phyloP scores from a whole-genome alignment of 2,797 vertebrate species.

The Gymnodraco acuticeps region DNA sequence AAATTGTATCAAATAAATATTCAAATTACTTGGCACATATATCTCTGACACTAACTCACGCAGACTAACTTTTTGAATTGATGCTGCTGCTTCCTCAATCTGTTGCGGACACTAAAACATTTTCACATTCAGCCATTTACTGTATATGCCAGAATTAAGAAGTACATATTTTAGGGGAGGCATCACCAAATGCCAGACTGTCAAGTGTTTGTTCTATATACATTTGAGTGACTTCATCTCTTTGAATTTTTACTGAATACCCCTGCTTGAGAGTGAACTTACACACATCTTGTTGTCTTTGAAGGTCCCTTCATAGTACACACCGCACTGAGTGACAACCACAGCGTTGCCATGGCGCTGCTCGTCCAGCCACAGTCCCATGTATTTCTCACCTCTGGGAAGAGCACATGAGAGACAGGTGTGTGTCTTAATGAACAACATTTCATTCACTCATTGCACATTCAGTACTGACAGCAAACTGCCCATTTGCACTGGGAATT shows the following conservation, averaged over 20 bases:
- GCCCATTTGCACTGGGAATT: neutral
- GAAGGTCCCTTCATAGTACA: constrained; percentile 95
- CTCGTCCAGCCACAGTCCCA: constrained; percentile 96
- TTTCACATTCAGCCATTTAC: neutral
- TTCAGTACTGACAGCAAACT: neutral
- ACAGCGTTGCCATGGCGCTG: constrained; percentile 90
- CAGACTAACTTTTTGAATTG: too few species aligned
- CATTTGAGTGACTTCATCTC: neutral
- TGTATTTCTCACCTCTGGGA: constrained; percentile 95
- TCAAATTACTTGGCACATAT: neutral
- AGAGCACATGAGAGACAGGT: neutral
- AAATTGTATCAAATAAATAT: neutral
- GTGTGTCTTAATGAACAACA: neutral
- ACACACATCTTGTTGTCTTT: constrained; percentile 96
- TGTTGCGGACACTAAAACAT: too few species aligned
- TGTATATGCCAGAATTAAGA: neutral
- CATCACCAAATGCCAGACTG: too few species aligned
- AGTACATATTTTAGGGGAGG: neutral
- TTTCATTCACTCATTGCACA: neutral
- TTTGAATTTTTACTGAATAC: neutral
- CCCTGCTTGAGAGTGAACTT: constrained; percentile 65
- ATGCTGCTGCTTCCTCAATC: neutral
- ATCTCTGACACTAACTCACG: neutral
- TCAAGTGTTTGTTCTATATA: too few species aligned
- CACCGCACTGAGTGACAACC: constrained; percentile 93